Conservation (phyloP, 2,797 vertebrate species). For the Crotalus adamanteus region DNA sequence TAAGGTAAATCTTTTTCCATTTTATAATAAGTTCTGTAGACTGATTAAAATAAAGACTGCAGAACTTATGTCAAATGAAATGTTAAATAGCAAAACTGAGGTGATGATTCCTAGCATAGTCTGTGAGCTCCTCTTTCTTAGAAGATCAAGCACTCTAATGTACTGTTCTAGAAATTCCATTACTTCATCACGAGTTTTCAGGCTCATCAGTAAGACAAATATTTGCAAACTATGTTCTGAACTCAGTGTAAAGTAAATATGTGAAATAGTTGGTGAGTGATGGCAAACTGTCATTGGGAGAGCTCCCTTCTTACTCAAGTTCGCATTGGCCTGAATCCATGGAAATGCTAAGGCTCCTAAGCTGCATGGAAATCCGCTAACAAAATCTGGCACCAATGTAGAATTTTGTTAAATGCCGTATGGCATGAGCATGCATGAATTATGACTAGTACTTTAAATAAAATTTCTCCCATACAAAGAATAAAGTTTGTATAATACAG, state of each 20-base stretch:
- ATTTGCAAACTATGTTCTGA: not conserved
- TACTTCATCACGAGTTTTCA: not conserved
- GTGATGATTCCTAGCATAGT: accelerated
- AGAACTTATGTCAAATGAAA: not conserved
- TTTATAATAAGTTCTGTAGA: not conserved
- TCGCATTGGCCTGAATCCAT: constrained; percentile 13
- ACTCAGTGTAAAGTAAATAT: not conserved
- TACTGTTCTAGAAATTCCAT: not conserved
- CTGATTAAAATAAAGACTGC: not conserved
- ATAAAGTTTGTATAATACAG: not conserved
- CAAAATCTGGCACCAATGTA: not conserved
- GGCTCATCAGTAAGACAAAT: not conserved
- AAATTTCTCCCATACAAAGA: not conserved
- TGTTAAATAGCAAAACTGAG: constrained; percentile 1
- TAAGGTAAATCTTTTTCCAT: not conserved
- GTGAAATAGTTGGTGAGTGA: not conserved
- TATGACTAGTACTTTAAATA: constrained; percentile 15
- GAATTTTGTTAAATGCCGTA: not conserved
- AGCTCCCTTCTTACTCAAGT: not conserved
- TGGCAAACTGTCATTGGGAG: not conserved
- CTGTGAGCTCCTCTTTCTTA: constrained; percentile 9
- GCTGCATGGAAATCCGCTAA: not conserved
- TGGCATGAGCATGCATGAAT: not conserved
- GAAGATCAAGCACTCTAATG: not conserved
- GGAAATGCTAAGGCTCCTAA: not conserved